phyloP scores from a whole-genome alignment of 2,888 invertebrate species.

The Dasypolia templi region DNA sequence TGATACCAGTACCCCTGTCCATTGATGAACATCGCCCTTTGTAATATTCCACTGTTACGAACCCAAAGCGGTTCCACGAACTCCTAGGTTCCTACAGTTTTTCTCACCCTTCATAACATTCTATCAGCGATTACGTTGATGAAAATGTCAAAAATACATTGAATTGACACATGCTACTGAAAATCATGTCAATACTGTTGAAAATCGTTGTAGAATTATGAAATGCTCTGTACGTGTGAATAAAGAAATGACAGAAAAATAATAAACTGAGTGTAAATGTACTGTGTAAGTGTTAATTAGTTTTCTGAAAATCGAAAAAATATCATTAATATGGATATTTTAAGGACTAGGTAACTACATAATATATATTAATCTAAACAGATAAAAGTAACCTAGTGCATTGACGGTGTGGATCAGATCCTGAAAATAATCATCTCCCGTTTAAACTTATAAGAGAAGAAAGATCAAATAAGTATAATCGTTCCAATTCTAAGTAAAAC shows the following conservation, averaged over 20 bases:
- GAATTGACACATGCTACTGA: background rate
- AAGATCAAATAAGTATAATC: background rate
- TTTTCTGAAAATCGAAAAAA: background rate
- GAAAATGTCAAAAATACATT: background rate
- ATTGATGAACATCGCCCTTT: background rate
- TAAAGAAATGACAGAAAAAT: too few species aligned
- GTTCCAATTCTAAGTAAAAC: constrained; percentile 11
- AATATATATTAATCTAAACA: background rate
- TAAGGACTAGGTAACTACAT: too few species aligned
- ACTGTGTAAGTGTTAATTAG: too few species aligned
- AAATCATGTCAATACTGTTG: background rate
- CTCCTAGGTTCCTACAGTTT: too few species aligned
- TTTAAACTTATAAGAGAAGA: background rate
- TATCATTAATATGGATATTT: background rate
- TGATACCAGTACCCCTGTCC: constrained; percentile 22
- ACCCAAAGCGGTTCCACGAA: background rate
- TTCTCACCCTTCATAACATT: too few species aligned
- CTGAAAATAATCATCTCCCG: background rate
- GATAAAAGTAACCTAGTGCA: background rate
- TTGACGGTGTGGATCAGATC: background rate
- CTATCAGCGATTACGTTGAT: too few species aligned
- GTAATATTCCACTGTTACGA: constrained; percentile 1
- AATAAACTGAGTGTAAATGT: too few species aligned
- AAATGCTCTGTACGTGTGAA: background rate
- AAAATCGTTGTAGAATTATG: too few species aligned